A percentile compares a stretch with the other conserved stretches of the same genome.
Evolutionary conservation across 92 coral and sea anemone genomes (phyloP).

Genomic region (Epizoanthus stellaris): DNA sequence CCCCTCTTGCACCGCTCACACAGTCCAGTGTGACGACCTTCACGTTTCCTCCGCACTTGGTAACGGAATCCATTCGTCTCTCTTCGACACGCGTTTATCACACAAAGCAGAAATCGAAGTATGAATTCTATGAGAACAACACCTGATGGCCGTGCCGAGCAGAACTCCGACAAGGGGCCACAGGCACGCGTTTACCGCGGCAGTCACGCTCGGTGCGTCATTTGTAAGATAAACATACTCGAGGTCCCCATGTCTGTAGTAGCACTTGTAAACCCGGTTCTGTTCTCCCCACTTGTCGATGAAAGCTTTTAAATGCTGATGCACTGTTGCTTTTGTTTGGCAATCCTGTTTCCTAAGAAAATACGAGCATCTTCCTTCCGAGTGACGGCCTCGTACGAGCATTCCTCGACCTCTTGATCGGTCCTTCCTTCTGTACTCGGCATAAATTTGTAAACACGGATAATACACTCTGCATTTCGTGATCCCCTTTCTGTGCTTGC

Average conservation of each 20-base stretch:
- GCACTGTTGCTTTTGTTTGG: neutral
- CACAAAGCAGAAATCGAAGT: slow-evolving; percentile 1
- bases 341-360: neutral
- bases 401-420: slow-evolving; percentile 17
- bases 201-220: neutral
- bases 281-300: slow-evolving; percentile 13
- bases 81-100: neutral
- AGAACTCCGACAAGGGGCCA: slow-evolving; percentile 27
- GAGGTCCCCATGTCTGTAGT: slow-evolving; percentile 4
- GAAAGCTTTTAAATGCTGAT: neutral
- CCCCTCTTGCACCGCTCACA: too few relatives aligned
- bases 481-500: slow-evolving; percentile 8
- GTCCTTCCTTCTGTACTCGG: slow-evolving; percentile 30
- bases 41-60: neutral
- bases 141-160: neutral
- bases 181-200: slow-evolving; percentile 15
- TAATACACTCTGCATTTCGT: slow-evolving; percentile 7
- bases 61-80: slow-evolving; percentile 28
- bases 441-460: slow-evolving; percentile 29
- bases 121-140: slow-evolving; percentile 9
- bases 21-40: neutral
- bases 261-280: slow-evolving; percentile 15
- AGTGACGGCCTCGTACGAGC: neutral
- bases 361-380: slow-evolving; percentile 13
- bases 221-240: slow-evolving; percentile 14